Evolutionary conservation across 2,888 invertebrate species (phyloP), one percentile per base, ranked within the genome.

Genomic region (Neria commutata): DNA sequence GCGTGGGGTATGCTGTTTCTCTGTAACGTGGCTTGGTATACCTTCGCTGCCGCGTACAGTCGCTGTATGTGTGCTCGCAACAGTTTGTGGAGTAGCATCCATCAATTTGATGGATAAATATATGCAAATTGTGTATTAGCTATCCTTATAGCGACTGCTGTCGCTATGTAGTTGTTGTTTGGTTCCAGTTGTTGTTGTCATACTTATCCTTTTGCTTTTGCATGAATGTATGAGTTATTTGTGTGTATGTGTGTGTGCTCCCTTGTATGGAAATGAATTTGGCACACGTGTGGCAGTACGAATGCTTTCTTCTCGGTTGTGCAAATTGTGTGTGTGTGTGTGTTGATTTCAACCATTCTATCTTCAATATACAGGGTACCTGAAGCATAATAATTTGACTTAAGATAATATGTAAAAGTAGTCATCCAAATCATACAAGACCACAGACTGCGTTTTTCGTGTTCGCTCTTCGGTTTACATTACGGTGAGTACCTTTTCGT

Each of bases 41-140:
- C 29, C 19, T 17, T 19, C 16, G 8, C 11, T 17, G 24, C 17
- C 51, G 14, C 19, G 33, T 33, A 40, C 8, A 24, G 51, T 54
- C 51, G 40, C 26, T 45, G 50, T 49, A 10, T 50, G 53, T 54
- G 55, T 47, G 47, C 50, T 40, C 58, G 49, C 25, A 63, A 66
- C 42, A 25, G 60, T 64, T 70, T 68, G 68, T 72, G 71, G 74
- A 76, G 77, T 78, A 75, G 78, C 79, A 80, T 79, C 80, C 79
- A 79, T 80, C 79, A 80, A 79, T 78, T 79, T 79, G 79, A 79
- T 78, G 80, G 78, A 79, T 79, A 79, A 79, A 80, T 80, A 80
- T 78, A 79, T 79, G 80, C 80, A 79, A 80, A 80, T 80, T 79
- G 75, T 80, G 72, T 77, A 76, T 77, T 76, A 77, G 76, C 75